Evolutionary conservation across 2,888 invertebrate species (phyloP).

Genomic region (Eupithecia exiguata): DNA sequence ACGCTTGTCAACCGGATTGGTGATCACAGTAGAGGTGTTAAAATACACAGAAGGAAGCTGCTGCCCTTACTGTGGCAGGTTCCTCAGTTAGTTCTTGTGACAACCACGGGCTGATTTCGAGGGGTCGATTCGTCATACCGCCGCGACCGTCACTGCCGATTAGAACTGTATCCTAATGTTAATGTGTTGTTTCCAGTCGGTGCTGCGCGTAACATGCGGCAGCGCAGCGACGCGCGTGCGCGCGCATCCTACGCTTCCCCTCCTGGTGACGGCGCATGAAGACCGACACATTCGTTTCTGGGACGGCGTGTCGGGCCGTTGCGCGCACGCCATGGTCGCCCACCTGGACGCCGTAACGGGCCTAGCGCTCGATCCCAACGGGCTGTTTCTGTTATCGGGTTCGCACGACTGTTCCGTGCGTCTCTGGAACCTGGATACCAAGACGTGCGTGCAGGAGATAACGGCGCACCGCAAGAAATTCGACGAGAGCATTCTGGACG

Average conservation of each 20-base stretch:
- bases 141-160: no score
- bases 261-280: constrained; percentile 98
- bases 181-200: constrained; percentile 65
- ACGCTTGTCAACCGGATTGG: no score
- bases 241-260: constrained; percentile 97
- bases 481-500: constrained; percentile 99
- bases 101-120: no score
- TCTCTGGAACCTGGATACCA: constrained; percentile 99
- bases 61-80: no score
- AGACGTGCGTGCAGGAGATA: constrained; percentile 99
- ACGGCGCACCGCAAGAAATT: constrained; percentile 99
- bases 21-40: no score
- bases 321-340: constrained; percentile 99
- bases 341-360: constrained; percentile 99
- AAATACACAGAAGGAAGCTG: no score
- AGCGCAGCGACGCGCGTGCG: constrained; percentile 90
- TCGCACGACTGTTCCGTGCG: constrained; percentile 99
- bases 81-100: no score
- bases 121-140: no score
- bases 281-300: constrained; percentile 99
- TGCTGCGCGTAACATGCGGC: constrained; percentile 87
- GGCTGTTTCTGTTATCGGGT: constrained; percentile 98
- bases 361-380: constrained; percentile 98
- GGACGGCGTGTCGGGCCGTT: constrained; percentile 96
- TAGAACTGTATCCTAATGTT: background rate